A percentile compares a stretch with the other conserved stretches of the same genome.
phyloP scores from a whole-genome alignment of 2,888 invertebrate genomes.

The Lamellibrachia columna region DNA sequence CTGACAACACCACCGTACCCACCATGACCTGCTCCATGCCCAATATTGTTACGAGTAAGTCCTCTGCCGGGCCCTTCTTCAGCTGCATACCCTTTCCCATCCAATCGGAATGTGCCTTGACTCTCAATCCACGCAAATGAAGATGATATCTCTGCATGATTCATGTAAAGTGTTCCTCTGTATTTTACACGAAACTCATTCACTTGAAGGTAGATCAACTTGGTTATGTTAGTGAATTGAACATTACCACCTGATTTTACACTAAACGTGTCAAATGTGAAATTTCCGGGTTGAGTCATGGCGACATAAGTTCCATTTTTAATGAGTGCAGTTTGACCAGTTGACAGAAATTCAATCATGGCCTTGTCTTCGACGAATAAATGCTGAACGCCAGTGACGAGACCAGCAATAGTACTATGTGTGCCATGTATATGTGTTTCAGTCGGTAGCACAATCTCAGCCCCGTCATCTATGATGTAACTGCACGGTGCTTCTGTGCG shows the following conservation, averaged over 20 bases:
- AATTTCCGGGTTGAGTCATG: slow-evolving; percentile 45
- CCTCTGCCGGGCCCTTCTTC: slow-evolving; percentile 47
- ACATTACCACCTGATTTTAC: slow-evolving; percentile 45
- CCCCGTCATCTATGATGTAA: slow-evolving; percentile 48
- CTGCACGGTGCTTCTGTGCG: slow-evolving; percentile 53
- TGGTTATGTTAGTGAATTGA: slow-evolving; percentile 44
- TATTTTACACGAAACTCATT: slow-evolving; percentile 51
- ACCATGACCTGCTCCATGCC: slow-evolving; percentile 53
- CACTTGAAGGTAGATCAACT: slow-evolving; percentile 39
- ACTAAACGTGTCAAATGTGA: slow-evolving; percentile 46
- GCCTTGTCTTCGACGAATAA: slow-evolving; percentile 47
- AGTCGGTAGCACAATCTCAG: slow-evolving; percentile 49
- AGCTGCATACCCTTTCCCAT: slow-evolving; percentile 46
- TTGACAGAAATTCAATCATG: slow-evolving; percentile 44
- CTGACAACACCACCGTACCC: slow-evolving; percentile 48
- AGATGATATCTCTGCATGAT: slow-evolving; percentile 47
- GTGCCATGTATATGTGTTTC: slow-evolving; percentile 53
- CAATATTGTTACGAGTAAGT: slow-evolving; percentile 38
- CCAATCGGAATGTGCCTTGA: slow-evolving; percentile 50
- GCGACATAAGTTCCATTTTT: slow-evolving; percentile 44
- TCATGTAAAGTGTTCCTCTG: slow-evolving; percentile 49
- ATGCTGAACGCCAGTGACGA: slow-evolving; percentile 46
- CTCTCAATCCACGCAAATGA: slow-evolving; percentile 54
- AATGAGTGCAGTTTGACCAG: slow-evolving; percentile 50
- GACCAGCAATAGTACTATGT: slow-evolving; percentile 49